Conservation (phyloP, 2,113 vertebrate genomes). For the Corynorhinus townsendii region DNA sequence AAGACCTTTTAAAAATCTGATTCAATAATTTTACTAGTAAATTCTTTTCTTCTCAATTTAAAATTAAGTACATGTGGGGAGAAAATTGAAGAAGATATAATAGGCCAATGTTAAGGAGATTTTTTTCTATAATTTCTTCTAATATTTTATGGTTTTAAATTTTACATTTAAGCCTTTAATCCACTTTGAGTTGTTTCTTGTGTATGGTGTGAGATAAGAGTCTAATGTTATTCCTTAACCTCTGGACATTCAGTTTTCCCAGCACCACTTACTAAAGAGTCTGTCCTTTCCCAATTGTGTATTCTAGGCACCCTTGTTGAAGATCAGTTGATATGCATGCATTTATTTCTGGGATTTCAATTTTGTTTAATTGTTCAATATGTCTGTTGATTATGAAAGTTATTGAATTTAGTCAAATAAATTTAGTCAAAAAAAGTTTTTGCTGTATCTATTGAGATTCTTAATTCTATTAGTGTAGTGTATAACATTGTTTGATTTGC, state of each 20-base stretch:
- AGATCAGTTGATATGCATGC: neutral
- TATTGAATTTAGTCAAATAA: neutral
- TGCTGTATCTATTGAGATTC: neutral
- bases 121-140: neutral
- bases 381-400: neutral
- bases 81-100: neutral
- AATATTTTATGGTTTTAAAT: neutral
- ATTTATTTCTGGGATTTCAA: neutral
- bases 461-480: neutral
- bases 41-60: neutral
- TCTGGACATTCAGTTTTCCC: neutral
- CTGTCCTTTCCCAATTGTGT: neutral
- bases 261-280: neutral
- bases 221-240: neutral
- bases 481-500: neutral
- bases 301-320: neutral
- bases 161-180: neutral
- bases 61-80: neutral
- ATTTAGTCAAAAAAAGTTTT: neutral
- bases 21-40: neutral
- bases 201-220: neutral
- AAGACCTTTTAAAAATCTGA: neutral
- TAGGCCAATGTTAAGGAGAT: neutral
- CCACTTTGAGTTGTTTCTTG: neutral
- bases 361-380: neutral